Evolutionary conservation across 2,113 vertebrate species (phyloP).

Genomic region (Calidris pugnax): DNA sequence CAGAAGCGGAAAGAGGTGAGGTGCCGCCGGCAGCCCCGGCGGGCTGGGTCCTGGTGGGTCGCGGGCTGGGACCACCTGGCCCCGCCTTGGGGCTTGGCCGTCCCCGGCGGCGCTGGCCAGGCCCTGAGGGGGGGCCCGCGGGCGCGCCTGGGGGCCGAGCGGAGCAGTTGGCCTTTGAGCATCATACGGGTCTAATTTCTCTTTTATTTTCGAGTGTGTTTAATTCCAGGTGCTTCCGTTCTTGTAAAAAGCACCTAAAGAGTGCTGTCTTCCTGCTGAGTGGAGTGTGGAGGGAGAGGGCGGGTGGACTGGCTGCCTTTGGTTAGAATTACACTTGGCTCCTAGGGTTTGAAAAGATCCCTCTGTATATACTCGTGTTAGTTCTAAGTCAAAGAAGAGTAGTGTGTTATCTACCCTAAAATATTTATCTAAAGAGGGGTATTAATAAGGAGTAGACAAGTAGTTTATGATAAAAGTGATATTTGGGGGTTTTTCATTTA

Average conservation of each 20-base stretch:
- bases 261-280: accelerated
- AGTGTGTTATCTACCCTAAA: background rate
- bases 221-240: too few relatives aligned
- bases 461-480: background rate
- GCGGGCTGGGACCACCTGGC: background rate
- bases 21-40: accelerated
- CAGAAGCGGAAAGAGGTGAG: constrained; percentile 88
- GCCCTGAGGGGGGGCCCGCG: background rate
- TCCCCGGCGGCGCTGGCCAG: background rate
- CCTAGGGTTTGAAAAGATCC: accelerated
- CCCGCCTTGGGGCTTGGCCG: background rate
- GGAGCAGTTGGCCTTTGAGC: accelerated
- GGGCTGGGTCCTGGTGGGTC: background rate
- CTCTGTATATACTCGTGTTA: accelerated
- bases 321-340: accelerated
- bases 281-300: accelerated
- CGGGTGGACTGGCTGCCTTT: accelerated
- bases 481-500: background rate
- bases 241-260: accelerated
- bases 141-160: too few relatives aligned
- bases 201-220: background rate
- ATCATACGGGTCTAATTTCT: accelerated
- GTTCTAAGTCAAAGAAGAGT: background rate
- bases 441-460: background rate
- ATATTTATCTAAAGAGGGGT: background rate